Evolutionary conservation across 2,888 invertebrate genomes (phyloP), one percentile per base, ranked within the genome.

Genomic region (Coelogynopora nodosa): DNA sequence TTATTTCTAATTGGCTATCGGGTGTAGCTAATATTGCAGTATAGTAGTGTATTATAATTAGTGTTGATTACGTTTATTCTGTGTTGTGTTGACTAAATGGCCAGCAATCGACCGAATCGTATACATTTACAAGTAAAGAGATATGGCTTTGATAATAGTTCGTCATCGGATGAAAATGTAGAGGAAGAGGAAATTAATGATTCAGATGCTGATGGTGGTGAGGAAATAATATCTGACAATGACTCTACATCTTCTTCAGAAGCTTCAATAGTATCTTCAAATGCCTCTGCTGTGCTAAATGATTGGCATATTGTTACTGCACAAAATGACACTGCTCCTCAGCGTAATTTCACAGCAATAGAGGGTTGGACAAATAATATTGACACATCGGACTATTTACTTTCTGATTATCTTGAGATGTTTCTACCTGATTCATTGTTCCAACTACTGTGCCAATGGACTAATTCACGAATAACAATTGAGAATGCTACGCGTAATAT

Each of bases 361-460:
- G 5, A 5, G 18, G 49, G 49, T 5, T 49, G 49, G 49, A 49
- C 18, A 49, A 49, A 49, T 18, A 49, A 49, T 18, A 49, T 49
- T 18, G 18, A 49, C 49, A 49, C 49, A 10, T 49, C 49, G 5
- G 18, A 10, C 49, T 49, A 49, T 49, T 10, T 49, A 49, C 49
- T 49, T 49, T 49, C 49, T 18, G 49, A 49, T 49, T 49, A 49
- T 49, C 5, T 49, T 18, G 18, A 49, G 5, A 49, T 18, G 18
- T 49, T 49, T 49, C 49, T 49, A 49, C 49, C 49, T 18, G 18
- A 49, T 49, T 49, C 49, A 49, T 49, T 82, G 27, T 82, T 82
- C 29, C 28, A 82, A 5, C 23, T 82, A 82, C 28, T 82, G 82
- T 30, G 82, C 28, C n/a, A 82, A 82, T 82, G 82, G 82, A 82